Evolutionary conservation across 1,140 invertebrate genomes (phyloP), one percentile per base, ranked within the genome.

Genomic region (Rhopalosiphum padi): DNA sequence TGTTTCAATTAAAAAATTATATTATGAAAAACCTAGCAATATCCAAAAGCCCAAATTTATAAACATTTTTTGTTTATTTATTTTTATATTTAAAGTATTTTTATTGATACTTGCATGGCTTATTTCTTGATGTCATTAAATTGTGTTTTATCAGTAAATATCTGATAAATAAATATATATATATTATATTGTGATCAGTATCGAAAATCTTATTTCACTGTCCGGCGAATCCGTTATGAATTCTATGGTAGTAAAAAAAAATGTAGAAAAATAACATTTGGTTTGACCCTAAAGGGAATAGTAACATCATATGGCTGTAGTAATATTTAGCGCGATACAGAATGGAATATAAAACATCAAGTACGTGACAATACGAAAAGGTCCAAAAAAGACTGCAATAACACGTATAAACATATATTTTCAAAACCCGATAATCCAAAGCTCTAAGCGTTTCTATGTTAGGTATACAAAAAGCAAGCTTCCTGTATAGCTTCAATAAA

Each of bases 311-410:
- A 41, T 55, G 23, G 30, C 48, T 30, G 48, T 9, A 93, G 41
- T 43, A 43, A 93, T 93, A 93, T 93, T 93, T 93, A 86, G 41
- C 68, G 21, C 30, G 48, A 46, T 46, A 51, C 46, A 53, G 48
- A 85, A 83, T 86, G 30, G 82, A 93, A 93, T 93, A 93, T 86
- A 93, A 93, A 86, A 93, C 91, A 93, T 51, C 91, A 55, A 93
- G 82, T 93, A 93, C 91, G 68, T 93, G 82, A 85, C 91, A 55
- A 93, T 41, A 85, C 48, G 48, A 93, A 93, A 93, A 93, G 82
- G 91, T 86, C 37, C 46, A 92, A 92, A 86, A 92, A 92, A 48
- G 46, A 46, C 35, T 43, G n/a, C 41, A 93, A 93, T 86, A 93
- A 55, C 82, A 93, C n/a, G 55, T 30, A 92, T 82, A 91, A 68